phyloP scores from a whole-genome alignment of 2,113 vertebrate species.

The Ciconia maguari region DNA sequence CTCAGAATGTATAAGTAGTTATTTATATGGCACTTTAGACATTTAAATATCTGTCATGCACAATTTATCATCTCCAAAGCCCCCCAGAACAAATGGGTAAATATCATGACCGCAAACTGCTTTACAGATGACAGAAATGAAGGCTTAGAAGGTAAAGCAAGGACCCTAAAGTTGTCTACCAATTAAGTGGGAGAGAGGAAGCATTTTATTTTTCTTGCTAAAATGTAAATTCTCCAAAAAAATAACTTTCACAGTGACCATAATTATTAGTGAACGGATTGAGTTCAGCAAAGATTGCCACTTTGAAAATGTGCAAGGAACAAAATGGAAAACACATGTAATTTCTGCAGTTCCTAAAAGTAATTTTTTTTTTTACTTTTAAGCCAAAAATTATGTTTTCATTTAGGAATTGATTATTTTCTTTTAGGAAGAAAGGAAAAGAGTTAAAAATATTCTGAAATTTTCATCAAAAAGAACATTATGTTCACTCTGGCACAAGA shows the following conservation, averaged over 20 bases:
- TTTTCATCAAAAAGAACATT: slow-evolving; percentile 19
- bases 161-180: background rate
- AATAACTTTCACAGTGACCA: background rate
- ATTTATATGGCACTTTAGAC: background rate
- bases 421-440: background rate
- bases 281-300: background rate
- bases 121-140: background rate
- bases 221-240: background rate
- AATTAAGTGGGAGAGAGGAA: background rate
- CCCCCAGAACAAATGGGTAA: background rate
- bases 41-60: background rate
- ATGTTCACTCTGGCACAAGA: background rate
- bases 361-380: background rate
- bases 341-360: background rate
- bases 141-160: background rate
- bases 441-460: background rate
- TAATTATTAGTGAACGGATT: background rate
- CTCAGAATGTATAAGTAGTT: background rate
- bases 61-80: background rate
- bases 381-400: background rate
- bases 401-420: background rate
- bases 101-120: background rate
- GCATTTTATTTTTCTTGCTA: background rate
- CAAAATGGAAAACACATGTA: background rate
- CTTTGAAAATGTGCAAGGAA: background rate